These are phyloP conservation scores for Plebejus argus DNA, from an alignment of 2,888 invertebrate genomes.

Conservation along the genomic window DNA sequence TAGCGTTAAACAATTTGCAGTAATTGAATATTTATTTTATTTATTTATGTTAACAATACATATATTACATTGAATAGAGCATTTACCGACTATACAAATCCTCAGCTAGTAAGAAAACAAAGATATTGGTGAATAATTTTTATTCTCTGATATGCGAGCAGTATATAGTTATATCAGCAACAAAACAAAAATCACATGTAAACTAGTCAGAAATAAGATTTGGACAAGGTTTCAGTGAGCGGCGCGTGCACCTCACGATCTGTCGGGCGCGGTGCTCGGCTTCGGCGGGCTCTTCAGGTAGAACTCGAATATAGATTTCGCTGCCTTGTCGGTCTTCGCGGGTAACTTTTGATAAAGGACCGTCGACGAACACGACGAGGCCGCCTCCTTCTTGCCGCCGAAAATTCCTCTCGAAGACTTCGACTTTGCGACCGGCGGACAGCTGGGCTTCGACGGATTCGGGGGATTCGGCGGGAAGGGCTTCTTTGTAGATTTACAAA, in stretches of 20 bases:
- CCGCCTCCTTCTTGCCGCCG: background rate
- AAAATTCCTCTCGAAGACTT: background rate
- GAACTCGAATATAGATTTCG: background rate
- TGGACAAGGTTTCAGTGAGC: background rate
- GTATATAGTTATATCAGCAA: background rate
- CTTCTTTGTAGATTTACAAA: slow-evolving; percentile 5
- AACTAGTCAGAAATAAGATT: background rate
- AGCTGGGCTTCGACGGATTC: background rate
- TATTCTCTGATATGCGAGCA: background rate
- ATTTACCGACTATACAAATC: background rate
- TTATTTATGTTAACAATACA: no score
- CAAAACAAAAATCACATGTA: background rate
- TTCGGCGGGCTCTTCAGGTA: background rate
- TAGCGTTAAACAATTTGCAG: no score
- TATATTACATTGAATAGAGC: background rate
- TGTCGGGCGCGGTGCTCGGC: background rate
- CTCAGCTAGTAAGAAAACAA: background rate
- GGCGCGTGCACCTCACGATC: background rate
- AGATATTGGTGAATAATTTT: background rate
- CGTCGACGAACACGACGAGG: background rate
- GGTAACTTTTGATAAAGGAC: background rate
- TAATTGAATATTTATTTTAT: no score
- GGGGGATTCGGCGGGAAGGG: background rate
- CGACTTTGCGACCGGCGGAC: background rate
- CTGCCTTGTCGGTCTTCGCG: background rate